Base-by-base conservation (phyloP, 2,113 vertebrate genomes). In the Prionailurus bengalensis region DNA sequence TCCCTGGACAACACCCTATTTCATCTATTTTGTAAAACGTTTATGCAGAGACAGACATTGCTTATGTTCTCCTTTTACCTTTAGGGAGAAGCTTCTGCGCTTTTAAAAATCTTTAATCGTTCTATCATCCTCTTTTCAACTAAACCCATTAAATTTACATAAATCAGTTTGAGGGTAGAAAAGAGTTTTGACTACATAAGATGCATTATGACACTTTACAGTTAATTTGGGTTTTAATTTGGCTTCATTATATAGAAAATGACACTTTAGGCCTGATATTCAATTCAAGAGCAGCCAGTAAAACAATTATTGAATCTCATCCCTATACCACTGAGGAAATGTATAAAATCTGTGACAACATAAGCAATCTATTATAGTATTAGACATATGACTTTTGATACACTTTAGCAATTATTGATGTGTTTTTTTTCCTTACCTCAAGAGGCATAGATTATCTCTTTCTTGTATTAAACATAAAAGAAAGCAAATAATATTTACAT, bases 11-110 rank as follows among this genome's bases (percentile, higher is more conserved):
- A 15, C 7, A 89, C 87, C 81, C 16, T 73, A 61, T 92, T 96
- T 95, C 33, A 95, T 65, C 16, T 17, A 63, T 92, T 97, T 96
- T 95, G 27, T 71, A 81, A 96, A 97, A 97, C 33, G 27, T 27
- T 95, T 93, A 91, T 91, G 48, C 36, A 74, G 92, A 94, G 97
- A 83, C 4, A 78, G 53, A 82, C 12, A 82, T 73, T 95, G 70
- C 82, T n/a, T 87, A 78, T 76, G 23, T 39, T 89, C 89, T 14
- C 51, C 3, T 95, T 86, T 92, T 97, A 79, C 27, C 36, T 96
- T 61, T n/a, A 84, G 31, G 33, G 68, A 80, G 92, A 97, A 80
- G 4, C 23, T 95, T 85, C 29, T 29, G n/a, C 68, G 65, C 23
- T 95, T 78, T 92, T 45, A 80, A 85, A 94, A 87, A 58, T 61